Base-by-base conservation (phyloP, 2,888 invertebrate genomes). In the Drepana falcataria region DNA sequence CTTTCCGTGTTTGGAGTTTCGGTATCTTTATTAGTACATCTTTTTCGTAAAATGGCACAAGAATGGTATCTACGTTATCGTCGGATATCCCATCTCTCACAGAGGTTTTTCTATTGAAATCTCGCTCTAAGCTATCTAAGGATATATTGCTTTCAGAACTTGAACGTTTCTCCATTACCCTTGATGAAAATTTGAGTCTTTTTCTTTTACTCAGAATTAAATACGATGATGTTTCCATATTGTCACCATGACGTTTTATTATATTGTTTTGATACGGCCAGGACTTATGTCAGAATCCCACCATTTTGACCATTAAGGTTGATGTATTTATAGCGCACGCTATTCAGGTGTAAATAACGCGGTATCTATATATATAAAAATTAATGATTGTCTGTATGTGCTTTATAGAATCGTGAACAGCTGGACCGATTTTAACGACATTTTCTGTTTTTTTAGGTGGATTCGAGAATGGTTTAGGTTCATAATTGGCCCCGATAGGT, bases 1-100 rank as follows among this genome's bases (percentile, higher is more conserved):
- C 64, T 49, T 71, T 74, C 55, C 65, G 72, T 64, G 77, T 81
- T 37, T 72, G 73, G 35, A 68, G 68, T 66, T 85, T 89, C 9
- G 85, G 77, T 53, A 91, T 79, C 68, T 87, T 85, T 58, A 91
- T 82, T 48, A 91, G 78, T 35, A 90, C 83, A 64, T 91, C 91
- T 55, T 88, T 85, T 69, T 91, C 91, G 59, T 90, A 91, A 69
- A 91, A 90, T 1, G 91, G 91, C 2, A 91, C 90, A 3, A 89
- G 74, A 66, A 91, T 87, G 2, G 87, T 89, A 53, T 88, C 83
- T n/a, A 84, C 76, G 56, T 84, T 78, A 47, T 83, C 81, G 35
- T 81, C 79, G 2, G 71, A 66, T 35, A 48, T 21, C 53, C 59
- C 63, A 52, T 66, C 54, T 58, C 73, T 77, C 21, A 66, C 37